Evolutionary conservation across 2,797 vertebrate genomes (phyloP).

Genomic region (Taeniopygia guttata): DNA sequence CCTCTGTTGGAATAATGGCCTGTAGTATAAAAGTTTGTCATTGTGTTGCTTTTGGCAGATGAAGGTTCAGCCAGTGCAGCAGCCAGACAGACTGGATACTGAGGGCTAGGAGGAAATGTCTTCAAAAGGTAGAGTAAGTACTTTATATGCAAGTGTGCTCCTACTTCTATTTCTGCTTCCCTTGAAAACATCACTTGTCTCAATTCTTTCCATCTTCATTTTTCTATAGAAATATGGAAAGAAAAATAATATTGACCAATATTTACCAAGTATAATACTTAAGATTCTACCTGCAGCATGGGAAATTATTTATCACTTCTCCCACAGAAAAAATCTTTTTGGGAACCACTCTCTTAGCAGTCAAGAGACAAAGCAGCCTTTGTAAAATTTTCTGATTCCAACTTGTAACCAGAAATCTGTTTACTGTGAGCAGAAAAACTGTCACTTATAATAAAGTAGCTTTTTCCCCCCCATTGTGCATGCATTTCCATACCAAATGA

Average conservation of each 20-base stretch:
- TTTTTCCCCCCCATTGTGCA: background rate
- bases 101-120: background rate
- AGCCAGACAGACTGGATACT: slow-evolving; percentile 48
- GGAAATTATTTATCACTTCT: background rate
- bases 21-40: background rate
- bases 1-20: background rate
- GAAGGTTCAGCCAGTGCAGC: background rate
- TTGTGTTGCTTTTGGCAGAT: background rate
- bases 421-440: background rate
- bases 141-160: background rate
- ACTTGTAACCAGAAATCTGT: background rate
- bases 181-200: background rate
- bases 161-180: background rate
- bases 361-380: background rate
- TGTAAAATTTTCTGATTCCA: background rate
- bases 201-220: background rate
- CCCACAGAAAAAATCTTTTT: background rate
- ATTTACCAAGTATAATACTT: background rate
- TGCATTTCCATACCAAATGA: background rate
- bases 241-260: background rate
- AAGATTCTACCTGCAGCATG: background rate
- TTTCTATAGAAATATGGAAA: background rate
- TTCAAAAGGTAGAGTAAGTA: background rate
- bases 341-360: background rate
- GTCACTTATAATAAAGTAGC: background rate